Evolutionary conservation across 1,140 invertebrate species (phyloP), one percentile per base, ranked within the genome.

Genomic region (Ctenoplectra terminalis): DNA sequence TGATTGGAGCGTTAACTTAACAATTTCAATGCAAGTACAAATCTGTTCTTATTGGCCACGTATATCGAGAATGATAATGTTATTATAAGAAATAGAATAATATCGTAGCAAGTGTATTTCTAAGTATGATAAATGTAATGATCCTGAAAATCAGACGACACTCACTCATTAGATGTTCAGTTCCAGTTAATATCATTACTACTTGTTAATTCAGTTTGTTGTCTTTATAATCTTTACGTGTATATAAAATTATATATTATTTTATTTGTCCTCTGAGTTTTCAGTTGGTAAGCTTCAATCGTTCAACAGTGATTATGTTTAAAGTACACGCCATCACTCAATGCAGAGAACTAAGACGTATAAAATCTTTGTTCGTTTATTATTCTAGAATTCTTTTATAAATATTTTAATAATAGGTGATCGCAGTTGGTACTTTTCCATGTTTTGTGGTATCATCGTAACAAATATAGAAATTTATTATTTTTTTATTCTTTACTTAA

Each of bases 1-100:
- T 93, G 91, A 93, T 93, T 93, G 92, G 92, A 94, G 92, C 94
- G 99, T 93, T 93, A 90, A 93, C 92, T 93, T 93, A 93, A 94
- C 92, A 93, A 94, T 93, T 94, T 93, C 91, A 94, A 93, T 94
- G 90, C 93, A 93, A 94, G 93, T 94, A 94, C 93, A 94, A 94
- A 94, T 93, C 92, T 93, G 92, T 93, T 94, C 92, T 94, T 93
- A 93, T 94, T 93, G 93, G 92, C 92, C 92, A 93, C 93, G 90
- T 93, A 93, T 93, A 94, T 93, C 92, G 90, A 92, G 91, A 92
- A 93, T 91, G 88, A 92, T 93, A 93, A 92, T 93, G 88, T 92
- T 92, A 91, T 90, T 88, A 93, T 92, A 93, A 91, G 87, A 82
- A 89, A 90, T 93, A 93, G 91, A 99, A 90, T 92, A 87, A 93